Base-by-base conservation (phyloP, 2,888 invertebrate genomes). In the Ormyrus pomaceus region DNA sequence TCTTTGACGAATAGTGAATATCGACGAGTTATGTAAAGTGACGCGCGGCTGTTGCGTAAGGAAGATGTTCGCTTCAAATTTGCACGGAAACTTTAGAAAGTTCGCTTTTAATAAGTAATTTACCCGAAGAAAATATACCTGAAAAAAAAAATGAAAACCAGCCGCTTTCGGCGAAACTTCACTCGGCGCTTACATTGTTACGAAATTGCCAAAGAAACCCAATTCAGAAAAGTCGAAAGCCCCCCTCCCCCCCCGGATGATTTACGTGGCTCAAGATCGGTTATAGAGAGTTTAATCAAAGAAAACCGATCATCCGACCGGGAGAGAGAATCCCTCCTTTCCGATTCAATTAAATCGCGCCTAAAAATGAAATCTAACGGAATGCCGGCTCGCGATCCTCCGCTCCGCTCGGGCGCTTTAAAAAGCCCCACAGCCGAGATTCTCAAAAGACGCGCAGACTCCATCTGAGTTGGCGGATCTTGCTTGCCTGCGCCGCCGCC, bases 401-500 rank as follows among this genome's bases (percentile, higher is more conserved):
- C 34, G 34, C 34, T 34, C 34, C 34, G 34, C 34, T 34, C 34
- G 34, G 34, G 34, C 34, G 34, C 34, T 34, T 34, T 34, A 34
- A 34, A 34, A 34, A 34, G 34, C 3, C 34, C 19, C 19, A 19
- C 34, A 34, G 34, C 34, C 34, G 34, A 34, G 56, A 69, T 69
- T 45, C 69, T 69, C 13, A 46, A 69, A 69, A 34, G 34, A 69
- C 10, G 55, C 46, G 19, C 45, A 9, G 56, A 48, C 69, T 48
- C 53, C 56, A 13, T 34, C 9, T 11, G 58, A 7, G 81, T 68
- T 72, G 70, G 77, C 76, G 76, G 71, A 78, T 46, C 69, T 55
- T 64, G 70, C 68, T 34, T 34, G 34, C 34, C 34, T 3, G 34
- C 34, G 10, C 8, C 48, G 79, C 34, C 34, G 34, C 34, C 34